Percentiles rank a stretch among this genome's conserved stretches.
Conservation (phyloP, 2,797 vertebrate species). For the Numenius phaeopus region DNA sequence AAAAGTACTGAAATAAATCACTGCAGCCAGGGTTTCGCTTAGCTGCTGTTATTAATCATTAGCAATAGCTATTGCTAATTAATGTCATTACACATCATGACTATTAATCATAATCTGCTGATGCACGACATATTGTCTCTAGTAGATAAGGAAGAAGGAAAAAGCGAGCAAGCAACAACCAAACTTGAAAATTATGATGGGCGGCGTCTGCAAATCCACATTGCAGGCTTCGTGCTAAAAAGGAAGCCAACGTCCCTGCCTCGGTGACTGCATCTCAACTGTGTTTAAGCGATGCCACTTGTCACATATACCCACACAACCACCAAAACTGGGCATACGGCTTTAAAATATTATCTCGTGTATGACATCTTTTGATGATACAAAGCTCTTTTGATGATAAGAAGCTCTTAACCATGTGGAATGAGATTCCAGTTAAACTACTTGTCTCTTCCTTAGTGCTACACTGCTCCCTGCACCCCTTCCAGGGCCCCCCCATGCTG, state of each 20-base stretch:
- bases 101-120: slow-evolving; percentile 60
- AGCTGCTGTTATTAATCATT: slow-evolving; percentile 60
- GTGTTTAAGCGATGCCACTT: neutral
- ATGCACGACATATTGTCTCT: slow-evolving; percentile 30
- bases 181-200: neutral
- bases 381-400: neutral
- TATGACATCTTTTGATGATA: neutral
- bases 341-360: neutral
- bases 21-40: slow-evolving; percentile 16
- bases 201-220: neutral
- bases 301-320: neutral
- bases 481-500: neutral
- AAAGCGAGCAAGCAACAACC: neutral
- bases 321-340: neutral
- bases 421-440: neutral
- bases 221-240: neutral
- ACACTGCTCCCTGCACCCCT: neutral
- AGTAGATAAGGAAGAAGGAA: neutral
- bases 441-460: neutral
- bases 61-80: slow-evolving; percentile 61
- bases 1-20: slow-evolving; percentile 40
- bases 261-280: neutral
- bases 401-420: neutral
- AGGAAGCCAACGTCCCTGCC: neutral
- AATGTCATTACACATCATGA: slow-evolving; percentile 45